phyloP scores from a whole-genome alignment of 1,140 invertebrate genomes.

The Drosophila funebris region DNA sequence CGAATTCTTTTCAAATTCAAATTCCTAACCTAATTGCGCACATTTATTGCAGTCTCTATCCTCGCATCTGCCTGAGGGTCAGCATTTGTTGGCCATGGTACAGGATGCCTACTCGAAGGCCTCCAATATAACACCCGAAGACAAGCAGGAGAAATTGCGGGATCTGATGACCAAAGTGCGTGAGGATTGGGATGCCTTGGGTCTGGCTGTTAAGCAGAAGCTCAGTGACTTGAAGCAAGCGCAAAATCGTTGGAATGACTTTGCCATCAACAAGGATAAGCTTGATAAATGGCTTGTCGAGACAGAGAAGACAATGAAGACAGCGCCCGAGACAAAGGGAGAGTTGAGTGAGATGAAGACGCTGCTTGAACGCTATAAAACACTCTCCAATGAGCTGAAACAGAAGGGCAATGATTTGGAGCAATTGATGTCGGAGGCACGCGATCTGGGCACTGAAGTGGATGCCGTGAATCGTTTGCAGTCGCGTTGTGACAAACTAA shows the following conservation, averaged over 20 bases:
- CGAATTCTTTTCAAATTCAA: neutral
- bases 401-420: constrained; percentile 90
- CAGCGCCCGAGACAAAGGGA: constrained; percentile 88
- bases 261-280: constrained; percentile 88
- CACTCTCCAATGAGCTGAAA: constrained; percentile 90
- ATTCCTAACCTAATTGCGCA: neutral
- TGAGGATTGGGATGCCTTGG: constrained; percentile 92
- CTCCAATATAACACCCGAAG: constrained; percentile 90
- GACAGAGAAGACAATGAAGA: constrained; percentile 87
- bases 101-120: constrained; percentile 94
- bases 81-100: constrained; percentile 90
- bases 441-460: constrained; percentile 87
- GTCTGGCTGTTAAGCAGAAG: constrained; percentile 91
- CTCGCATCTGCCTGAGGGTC: constrained; percentile 92
- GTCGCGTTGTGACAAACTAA: constrained; percentile 87
- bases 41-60: constrained; percentile 85
- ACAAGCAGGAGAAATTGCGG: constrained; percentile 91
- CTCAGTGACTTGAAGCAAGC: constrained; percentile 91
- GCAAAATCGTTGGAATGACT: constrained; percentile 92
- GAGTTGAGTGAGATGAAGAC: constrained; percentile 96
- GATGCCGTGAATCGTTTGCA: constrained; percentile 88
- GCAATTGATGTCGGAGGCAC: constrained; percentile 88
- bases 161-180: constrained; percentile 90
- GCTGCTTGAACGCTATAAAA: constrained; percentile 92
- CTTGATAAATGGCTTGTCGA: constrained; percentile 89